Conservation (phyloP, 2,113 vertebrate species). For the Serinus canaria region DNA sequence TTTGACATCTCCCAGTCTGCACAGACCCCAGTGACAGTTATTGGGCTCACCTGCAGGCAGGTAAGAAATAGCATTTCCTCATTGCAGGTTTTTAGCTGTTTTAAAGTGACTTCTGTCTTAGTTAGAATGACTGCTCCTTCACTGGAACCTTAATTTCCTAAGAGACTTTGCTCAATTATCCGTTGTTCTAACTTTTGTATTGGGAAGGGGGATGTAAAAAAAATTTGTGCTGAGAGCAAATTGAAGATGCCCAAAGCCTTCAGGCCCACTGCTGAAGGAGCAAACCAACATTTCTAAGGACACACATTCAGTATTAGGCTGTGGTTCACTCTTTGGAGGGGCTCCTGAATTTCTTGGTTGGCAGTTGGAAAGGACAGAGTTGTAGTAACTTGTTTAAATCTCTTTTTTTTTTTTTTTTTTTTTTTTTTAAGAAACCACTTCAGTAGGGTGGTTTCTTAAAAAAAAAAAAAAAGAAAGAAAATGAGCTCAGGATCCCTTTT, state of each 20-base stretch:
- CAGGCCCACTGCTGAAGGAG: neutral
- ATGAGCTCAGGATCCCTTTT: neutral
- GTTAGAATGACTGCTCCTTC: neutral
- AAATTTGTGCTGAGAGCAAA: neutral
- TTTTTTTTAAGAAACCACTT: neutral
- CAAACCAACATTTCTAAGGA: neutral
- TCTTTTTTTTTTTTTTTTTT: neutral
- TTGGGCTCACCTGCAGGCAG: conserved; percentile 93
- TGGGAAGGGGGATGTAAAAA: neutral
- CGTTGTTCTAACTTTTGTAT: neutral
- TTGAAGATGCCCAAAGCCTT: neutral
- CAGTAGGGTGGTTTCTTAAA: neutral
- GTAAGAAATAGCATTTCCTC: conserved; percentile 64
- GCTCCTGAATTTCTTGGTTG: neutral
- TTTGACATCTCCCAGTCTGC: conserved; percentile 94
- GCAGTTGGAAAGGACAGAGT: neutral
- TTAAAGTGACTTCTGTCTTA: neutral
- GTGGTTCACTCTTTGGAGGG: neutral
- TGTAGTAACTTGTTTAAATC: neutral
- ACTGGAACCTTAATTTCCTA: neutral
- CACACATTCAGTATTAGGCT: neutral
- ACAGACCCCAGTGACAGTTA: conserved; percentile 89
- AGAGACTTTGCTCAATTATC: neutral
- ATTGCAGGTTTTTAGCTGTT: neutral
- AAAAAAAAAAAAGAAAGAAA: no score